Conservation (phyloP, 92 coral and sea anemone genomes). For the Porites rus region DNA sequence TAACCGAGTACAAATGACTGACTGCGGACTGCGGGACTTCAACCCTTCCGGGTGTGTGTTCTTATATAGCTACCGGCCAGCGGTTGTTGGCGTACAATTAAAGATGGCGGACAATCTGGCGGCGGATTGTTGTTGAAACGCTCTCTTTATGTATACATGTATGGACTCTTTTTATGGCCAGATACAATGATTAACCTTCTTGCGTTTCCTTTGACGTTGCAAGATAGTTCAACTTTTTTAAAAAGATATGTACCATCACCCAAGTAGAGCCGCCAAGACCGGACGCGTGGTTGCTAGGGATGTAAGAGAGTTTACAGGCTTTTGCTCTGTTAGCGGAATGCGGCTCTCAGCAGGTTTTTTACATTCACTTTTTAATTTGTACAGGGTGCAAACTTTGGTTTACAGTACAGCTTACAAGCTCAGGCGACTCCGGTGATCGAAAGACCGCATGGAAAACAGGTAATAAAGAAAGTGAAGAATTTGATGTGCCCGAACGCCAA, state of each 20-base stretch:
- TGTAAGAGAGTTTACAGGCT: conserved; percentile 62
- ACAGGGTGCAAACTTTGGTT: conserved; percentile 89
- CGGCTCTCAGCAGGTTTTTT: not conserved
- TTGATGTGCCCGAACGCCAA: not conserved
- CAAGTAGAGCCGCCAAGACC: conserved; percentile 93
- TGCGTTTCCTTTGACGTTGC: not conserved
- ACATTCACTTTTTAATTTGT: not conserved
- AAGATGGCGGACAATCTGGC: conserved; percentile 45
- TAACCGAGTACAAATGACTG: no score
- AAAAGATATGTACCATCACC: conserved; percentile 91
- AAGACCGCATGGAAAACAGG: conserved; percentile 87
- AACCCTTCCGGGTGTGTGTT: no score
- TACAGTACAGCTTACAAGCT: conserved; percentile 95
- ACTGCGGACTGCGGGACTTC: no score
- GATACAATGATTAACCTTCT: not conserved
- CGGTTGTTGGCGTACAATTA: conserved; percentile 15
- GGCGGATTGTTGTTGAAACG: conserved; percentile 1
- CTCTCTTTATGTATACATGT: not conserved
- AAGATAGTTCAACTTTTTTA: not conserved
- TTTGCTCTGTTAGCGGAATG: not conserved
- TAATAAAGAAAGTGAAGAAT: not conserved
- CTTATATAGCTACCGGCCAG: not conserved
- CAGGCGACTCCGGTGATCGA: conserved; percentile 98
- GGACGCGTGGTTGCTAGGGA: conserved; percentile 98
- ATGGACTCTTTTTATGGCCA: conserved; percentile 10